A percentile compares a stretch with the other conserved stretches of the same genome.
Conservation (phyloP, 2,113 vertebrate species). For the Gulo gulo region DNA sequence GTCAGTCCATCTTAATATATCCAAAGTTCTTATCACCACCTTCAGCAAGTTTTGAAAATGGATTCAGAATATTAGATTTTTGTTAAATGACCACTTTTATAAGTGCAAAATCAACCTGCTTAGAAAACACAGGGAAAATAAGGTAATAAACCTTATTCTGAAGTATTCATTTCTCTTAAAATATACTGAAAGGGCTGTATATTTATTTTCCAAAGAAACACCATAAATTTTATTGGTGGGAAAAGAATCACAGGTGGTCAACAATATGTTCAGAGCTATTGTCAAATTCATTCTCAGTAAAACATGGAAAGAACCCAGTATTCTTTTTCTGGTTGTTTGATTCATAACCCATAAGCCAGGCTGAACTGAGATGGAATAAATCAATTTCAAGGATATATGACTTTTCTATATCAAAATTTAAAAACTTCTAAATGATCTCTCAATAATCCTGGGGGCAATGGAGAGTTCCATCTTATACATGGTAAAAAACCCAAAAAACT, state of each 20-base stretch:
- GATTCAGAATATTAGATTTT: not conserved
- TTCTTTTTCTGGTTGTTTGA: not conserved
- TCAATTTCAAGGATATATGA: not conserved
- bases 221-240: not conserved
- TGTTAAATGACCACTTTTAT: not conserved
- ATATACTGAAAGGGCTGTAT: not conserved
- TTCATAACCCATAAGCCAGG: not conserved
- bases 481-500: not conserved
- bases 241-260: not conserved
- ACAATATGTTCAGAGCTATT: not conserved
- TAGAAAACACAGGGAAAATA: not conserved
- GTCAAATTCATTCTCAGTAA: not conserved
- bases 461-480: not conserved
- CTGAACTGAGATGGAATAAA: not conserved
- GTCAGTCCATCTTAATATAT: not conserved
- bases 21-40: not conserved
- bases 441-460: not conserved
- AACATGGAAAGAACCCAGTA: not conserved
- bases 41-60: not conserved
- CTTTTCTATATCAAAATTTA: not conserved
- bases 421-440: not conserved
- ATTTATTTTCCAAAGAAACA: not conserved
- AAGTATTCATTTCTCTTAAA: not conserved
- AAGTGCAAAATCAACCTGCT: not conserved
- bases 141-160: not conserved